Evolutionary conservation across 2,888 invertebrate species (phyloP).

Genomic region (Chloromyia formosa): DNA sequence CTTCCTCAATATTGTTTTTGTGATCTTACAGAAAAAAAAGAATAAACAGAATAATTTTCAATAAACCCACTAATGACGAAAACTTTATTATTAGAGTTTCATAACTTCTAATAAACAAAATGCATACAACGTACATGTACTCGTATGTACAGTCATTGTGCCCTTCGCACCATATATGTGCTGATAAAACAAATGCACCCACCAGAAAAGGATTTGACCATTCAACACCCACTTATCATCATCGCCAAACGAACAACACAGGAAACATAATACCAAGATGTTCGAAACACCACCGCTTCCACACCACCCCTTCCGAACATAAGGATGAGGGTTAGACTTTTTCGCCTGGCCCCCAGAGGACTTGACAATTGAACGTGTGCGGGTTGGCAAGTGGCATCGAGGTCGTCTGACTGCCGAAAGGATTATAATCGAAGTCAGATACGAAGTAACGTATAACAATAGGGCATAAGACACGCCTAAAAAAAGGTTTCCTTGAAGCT

Average conservation of each 20-base stretch:
- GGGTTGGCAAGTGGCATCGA: neutral
- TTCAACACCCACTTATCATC: conserved; percentile 21
- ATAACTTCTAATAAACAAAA: neutral
- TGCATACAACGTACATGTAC: no score
- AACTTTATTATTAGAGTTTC: no score
- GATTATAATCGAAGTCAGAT: conserved; percentile 32
- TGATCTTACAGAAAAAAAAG: no score
- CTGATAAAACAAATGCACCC: neutral
- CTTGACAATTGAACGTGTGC: neutral
- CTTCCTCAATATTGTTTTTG: no score
- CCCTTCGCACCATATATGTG: neutral
- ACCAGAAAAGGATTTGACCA: conserved; percentile 2
- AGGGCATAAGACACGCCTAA: conserved; percentile 37
- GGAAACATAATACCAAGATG: neutral
- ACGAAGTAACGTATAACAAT: conserved; percentile 35
- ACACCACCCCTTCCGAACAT: neutral
- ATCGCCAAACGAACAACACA: neutral
- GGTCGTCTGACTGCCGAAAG: conserved; percentile 1
- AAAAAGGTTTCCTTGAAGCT: conserved; percentile 6
- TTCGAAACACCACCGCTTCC: neutral
- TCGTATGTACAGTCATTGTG: no score
- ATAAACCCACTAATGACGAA: no score
- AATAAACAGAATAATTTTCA: no score
- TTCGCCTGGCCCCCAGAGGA: neutral
- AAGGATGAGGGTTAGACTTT: neutral